Conservation (phyloP, 2,797 vertebrate genomes). For the Chloroceryle inda region DNA sequence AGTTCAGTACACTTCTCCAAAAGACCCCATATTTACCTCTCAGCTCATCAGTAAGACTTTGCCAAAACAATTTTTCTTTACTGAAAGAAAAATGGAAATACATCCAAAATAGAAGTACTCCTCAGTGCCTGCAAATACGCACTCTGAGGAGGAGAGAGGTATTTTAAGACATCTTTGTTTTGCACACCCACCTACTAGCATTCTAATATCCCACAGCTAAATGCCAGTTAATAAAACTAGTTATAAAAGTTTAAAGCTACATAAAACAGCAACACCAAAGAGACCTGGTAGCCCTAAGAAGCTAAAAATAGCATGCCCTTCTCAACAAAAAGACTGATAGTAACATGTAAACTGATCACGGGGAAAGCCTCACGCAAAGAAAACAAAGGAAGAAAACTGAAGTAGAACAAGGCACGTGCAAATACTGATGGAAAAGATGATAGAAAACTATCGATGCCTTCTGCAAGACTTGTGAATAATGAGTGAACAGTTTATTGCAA, state of each 20-base stretch:
- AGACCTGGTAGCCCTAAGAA: neutral
- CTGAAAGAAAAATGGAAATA: neutral
- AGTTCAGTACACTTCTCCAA: neutral
- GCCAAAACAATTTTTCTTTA: neutral
- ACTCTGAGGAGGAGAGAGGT: neutral
- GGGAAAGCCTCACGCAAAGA: neutral
- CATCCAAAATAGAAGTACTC: neutral
- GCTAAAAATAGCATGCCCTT: constrained; percentile 70
- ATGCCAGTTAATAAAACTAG: constrained; percentile 12
- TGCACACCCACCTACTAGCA: neutral
- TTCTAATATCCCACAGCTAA: constrained; percentile 13
- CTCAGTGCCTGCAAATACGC: neutral
- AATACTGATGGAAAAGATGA: neutral
- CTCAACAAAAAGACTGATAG: neutral
- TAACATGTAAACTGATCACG: constrained; percentile 34
- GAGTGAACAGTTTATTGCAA: neutral
- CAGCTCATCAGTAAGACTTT: neutral
- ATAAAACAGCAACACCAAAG: constrained; percentile 7
- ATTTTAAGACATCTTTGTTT: constrained; percentile 49
- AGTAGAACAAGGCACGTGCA: neutral
- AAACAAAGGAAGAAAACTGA: neutral
- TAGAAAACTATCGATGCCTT: neutral
- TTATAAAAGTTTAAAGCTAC: neutral
- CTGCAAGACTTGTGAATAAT: neutral
- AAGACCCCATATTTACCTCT: neutral